A percentile compares a stretch with the other conserved stretches of the same genome.
Conservation (phyloP, 2,888 invertebrate species). For the Metellina segmentata region DNA sequence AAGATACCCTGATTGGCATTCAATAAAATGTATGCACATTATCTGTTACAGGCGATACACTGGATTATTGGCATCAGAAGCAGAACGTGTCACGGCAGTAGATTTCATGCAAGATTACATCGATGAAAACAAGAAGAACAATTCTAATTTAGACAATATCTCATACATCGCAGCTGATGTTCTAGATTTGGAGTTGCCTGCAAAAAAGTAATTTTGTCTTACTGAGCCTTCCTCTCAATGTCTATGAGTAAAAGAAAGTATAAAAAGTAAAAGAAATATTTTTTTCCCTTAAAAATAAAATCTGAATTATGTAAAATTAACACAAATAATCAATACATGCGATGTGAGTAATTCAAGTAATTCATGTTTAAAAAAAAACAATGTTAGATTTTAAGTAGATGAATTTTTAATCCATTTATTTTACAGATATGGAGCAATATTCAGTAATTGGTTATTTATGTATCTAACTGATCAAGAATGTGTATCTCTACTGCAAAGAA, state of each 20-base stretch:
- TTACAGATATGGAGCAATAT: conserved; percentile 83
- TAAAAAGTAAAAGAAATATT: not conserved
- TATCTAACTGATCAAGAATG: conserved; percentile 83
- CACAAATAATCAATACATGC: too few species aligned
- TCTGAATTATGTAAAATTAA: too few species aligned
- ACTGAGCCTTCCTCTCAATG: not conserved
- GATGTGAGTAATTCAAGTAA: too few species aligned
- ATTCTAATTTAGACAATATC: conserved; percentile 82
- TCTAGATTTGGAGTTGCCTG: conserved; percentile 81
- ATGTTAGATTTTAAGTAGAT: not conserved
- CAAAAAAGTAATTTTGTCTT: conserved; percentile 78
- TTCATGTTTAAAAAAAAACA: too few species aligned
- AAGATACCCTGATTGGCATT: not conserved
- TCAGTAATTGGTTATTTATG: conserved; percentile 85
- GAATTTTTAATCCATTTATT: not conserved
- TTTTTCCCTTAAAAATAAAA: too few species aligned
- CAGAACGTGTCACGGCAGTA: conserved; percentile 82
- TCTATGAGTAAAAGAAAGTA: not conserved
- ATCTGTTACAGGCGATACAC: conserved; percentile 82
- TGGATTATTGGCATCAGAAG: conserved; percentile 81
- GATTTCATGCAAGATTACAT: conserved; percentile 84
- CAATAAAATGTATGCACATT: not conserved
- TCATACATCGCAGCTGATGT: conserved; percentile 83
- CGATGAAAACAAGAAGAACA: conserved; percentile 82
- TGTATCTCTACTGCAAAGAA: conserved; percentile 81